Evolutionary conservation across 2,113 vertebrate genomes (phyloP).

Genomic region (Indicator indicator): DNA sequence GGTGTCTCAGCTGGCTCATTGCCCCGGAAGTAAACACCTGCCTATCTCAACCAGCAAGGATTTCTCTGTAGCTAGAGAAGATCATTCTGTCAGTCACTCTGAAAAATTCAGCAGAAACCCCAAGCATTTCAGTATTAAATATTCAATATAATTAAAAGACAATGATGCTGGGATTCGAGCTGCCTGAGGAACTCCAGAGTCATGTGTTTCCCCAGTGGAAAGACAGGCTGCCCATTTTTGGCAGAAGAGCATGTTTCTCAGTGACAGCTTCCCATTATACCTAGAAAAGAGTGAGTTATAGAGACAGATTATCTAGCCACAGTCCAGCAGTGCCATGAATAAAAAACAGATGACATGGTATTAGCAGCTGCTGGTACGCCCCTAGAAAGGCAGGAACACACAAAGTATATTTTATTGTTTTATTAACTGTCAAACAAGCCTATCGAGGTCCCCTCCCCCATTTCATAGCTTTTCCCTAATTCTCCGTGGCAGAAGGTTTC

Average conservation of each 20-base stretch:
- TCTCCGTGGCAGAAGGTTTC: slow-evolving; percentile 29
- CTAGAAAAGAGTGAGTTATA: slow-evolving; percentile 61
- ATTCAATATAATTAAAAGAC: slow-evolving; percentile 43
- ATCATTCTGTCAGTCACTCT: not conserved
- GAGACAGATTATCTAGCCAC: slow-evolving; percentile 59
- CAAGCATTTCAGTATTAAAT: not conserved
- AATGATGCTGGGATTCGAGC: slow-evolving; percentile 25
- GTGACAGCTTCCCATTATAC: slow-evolving; percentile 57
- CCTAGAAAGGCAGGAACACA: slow-evolving; percentile 23
- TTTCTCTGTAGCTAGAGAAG: not conserved
- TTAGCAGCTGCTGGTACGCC: slow-evolving; percentile 49
- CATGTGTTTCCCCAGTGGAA: slow-evolving; percentile 13
- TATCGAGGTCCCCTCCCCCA: not conserved
- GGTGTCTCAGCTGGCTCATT: not conserved
- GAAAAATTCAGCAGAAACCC: slow-evolving; percentile 7
- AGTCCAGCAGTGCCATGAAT: slow-evolving; percentile 63
- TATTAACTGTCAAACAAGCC: slow-evolving; percentile 52
- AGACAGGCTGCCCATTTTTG: slow-evolving; percentile 46
- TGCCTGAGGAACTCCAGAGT: not conserved
- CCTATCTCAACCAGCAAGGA: not conserved
- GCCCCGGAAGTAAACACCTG: not conserved
- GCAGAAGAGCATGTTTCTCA: slow-evolving; percentile 29
- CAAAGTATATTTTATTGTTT: slow-evolving; percentile 54
- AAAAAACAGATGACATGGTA: slow-evolving; percentile 67
- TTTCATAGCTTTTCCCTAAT: slow-evolving; percentile 6